phyloP scores from a whole-genome alignment of 1,140 invertebrate species.

The Bacillus rossius region DNA sequence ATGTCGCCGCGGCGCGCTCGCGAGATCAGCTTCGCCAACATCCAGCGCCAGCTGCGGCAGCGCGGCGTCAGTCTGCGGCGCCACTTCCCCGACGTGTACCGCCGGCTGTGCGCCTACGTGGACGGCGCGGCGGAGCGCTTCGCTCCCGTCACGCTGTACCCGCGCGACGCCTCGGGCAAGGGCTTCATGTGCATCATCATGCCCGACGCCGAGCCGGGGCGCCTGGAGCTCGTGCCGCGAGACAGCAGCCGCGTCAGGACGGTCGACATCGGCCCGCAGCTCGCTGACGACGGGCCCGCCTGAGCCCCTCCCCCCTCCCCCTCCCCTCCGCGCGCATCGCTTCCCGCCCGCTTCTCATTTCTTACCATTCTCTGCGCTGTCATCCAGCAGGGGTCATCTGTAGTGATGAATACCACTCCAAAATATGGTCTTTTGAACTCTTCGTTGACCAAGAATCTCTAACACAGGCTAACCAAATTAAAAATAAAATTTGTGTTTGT shows the following conservation, averaged over 20 bases:
- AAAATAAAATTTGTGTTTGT: no score
- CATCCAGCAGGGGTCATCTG: no score
- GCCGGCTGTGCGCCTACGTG: conserved; percentile 72
- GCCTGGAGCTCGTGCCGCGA: conserved; percentile 53
- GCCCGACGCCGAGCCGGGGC: conserved; percentile 70
- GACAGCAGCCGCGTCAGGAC: conserved; percentile 58
- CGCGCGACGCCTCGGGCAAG: conserved; percentile 72
- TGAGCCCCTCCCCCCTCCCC: no score
- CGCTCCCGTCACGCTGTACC: conserved; percentile 84
- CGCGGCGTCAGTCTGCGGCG: conserved; percentile 72
- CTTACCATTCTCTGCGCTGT: no score
- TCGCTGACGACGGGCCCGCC: background rate
- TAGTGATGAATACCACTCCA: no score
- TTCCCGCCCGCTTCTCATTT: no score
- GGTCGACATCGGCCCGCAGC: conserved; percentile 54
- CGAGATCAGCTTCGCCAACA: conserved; percentile 74
- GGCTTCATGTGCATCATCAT: conserved; percentile 91
- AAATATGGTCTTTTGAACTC: no score
- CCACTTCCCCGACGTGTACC: conserved; percentile 81
- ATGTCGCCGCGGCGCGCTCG: conserved; percentile 56
- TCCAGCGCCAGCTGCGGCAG: conserved; percentile 67
- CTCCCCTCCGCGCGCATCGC: no score
- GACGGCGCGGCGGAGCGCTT: conserved; percentile 74
- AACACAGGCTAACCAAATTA: no score
- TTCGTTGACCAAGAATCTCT: no score